Base-by-base conservation (phyloP, 2,888 invertebrate species). In the Agonopterix alstromeriana region DNA sequence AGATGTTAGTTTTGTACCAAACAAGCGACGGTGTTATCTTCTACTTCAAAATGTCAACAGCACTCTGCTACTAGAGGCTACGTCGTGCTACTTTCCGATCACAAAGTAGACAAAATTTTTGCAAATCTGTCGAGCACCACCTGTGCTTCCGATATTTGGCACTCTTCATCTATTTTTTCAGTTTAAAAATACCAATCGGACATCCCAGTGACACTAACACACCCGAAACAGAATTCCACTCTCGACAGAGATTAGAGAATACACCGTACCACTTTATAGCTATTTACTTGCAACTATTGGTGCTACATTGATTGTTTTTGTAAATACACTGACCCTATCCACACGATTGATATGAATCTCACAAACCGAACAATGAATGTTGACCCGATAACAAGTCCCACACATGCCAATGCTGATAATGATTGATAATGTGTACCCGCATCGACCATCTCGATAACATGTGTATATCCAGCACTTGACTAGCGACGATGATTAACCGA, bases 111-210 rank as follows among this genome's bases (percentile, higher is more conserved):
- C 83, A 61, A 81, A 80, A 81, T 77, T 80, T 27, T 74, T 72
- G 78, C 79, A 79, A 76, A 73, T 71, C 81, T 82, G 64, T 79
- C 77, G 71, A 85, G 83, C 85, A 86, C 87, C 82, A 73, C 70
- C 27, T 84, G 87, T 86, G 86, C 87, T 87, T 87, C 63, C 72
- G 74, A 82, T 83, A 82, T 85, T 76, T 79, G 83, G 85, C 86
- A 85, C 85, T 81, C 71, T 81, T 79, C 65, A 70, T 82, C 76
- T 81, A 70, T 75, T 64, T 77, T 27, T 77, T 71, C 57, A 73
- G 67, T 78, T 70, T 56, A 27, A 27, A 27, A 56, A 63, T 63
- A 65, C 54, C 60, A 60, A 76, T 70, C 65, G 73, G 71, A 69
- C 68, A 70, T 61, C 63, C 64, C 60, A 57, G 54, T 62, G 2